phyloP scores from a whole-genome alignment of 2,888 invertebrate genomes.

The Slavum lentiscoides region DNA sequence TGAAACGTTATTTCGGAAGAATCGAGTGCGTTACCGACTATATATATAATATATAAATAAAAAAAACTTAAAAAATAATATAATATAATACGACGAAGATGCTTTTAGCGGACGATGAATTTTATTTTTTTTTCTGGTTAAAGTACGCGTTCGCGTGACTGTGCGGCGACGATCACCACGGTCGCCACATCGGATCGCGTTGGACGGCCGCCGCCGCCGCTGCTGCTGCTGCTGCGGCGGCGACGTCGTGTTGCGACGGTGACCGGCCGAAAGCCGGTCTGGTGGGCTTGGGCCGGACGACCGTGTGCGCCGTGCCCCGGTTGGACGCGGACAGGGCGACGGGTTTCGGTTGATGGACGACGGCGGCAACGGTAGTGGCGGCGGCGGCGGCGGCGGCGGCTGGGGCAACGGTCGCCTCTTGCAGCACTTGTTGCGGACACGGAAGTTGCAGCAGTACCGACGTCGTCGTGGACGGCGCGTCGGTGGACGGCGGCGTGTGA shows the following conservation, averaged over 20 bases:
- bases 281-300: slow-evolving; percentile 43
- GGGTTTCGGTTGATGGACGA: slow-evolving; percentile 14
- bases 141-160: too few species aligned
- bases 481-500: neutral
- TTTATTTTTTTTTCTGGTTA: too few species aligned
- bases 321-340: slow-evolving; percentile 48
- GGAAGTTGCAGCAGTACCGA: neutral
- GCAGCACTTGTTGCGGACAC: neutral
- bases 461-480: neutral
- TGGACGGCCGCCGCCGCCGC: slow-evolving; percentile 13
- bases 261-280: slow-evolving; percentile 24
- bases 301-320: slow-evolving; percentile 41
- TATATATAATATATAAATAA: too few species aligned
- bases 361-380: neutral
- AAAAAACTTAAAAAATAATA: too few species aligned
- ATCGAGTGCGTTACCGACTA: too few species aligned
- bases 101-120: too few species aligned
- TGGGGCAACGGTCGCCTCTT: neutral
- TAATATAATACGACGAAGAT: too few species aligned
- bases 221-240: neutral
- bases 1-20: too few species aligned
- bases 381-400: too few species aligned
- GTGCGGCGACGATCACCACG: slow-evolving; percentile 8
- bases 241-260: neutral
- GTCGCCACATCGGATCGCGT: slow-evolving; percentile 47